Base-by-base conservation (phyloP, 2,113 vertebrate species). In the Cinclus cinclus region DNA sequence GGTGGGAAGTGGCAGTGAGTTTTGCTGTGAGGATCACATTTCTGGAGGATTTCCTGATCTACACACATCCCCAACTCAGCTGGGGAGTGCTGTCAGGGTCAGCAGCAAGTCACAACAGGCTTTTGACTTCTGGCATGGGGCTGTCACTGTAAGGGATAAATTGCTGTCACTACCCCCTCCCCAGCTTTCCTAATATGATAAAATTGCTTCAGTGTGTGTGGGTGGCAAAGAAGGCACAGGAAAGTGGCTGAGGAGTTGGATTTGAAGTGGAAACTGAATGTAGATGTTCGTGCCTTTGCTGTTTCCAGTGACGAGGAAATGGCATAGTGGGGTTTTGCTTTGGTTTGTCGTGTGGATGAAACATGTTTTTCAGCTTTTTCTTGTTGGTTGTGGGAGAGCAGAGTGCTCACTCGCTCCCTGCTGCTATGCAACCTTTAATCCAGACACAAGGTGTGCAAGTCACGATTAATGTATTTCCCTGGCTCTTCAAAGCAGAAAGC, bases 381-480 rank as follows among this genome's bases (percentile, higher is more conserved):
- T 58, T 60, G n/a, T 37, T 84, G 87, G 21, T 56, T 86, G 73
- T 0, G 4, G 91, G 88, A 82, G 80, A 94, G 88, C 24, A 0
- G 49, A 87, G 74, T 21, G 67, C 85, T 91, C 0, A 2, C 13
- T 91, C 0, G 2, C 13, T 91, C 73, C 44, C n/a, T 70, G 84
- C 95, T 96, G 63, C 92, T 94, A 37, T 0, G 47, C 89, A 95
- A 70, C 96, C 95, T 96, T 80, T 95, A 56, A 93, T 96, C 64
- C 37, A 94, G 88, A 25, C 83, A 90, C 64, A 41, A 79, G 86
- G 92, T 27, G 75, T 73, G 46, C 81, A 75, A 86, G 82, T 85
- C 71, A 92, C 0, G 13, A 56, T 78, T 87, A 85, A 15, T 13
- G 4, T 53, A 13, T 91, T 79, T 90, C 81, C 25, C 62, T 95